These are phyloP conservation scores for Phania funesta DNA, from an alignment of 2,888 invertebrate species.

Conservation along the genomic window DNA sequence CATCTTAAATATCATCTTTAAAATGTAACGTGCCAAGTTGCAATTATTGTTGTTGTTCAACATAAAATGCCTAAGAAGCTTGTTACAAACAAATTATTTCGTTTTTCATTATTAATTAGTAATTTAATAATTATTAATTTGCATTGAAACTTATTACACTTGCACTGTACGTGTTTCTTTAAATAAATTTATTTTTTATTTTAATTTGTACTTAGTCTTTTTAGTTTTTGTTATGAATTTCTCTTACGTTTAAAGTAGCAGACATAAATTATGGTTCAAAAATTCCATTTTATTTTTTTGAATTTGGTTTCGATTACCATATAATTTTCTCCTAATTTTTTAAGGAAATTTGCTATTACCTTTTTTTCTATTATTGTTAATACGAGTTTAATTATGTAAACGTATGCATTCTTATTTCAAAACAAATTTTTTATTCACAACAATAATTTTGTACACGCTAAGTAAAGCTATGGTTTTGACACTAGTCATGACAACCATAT, in stretches of 20 bases:
- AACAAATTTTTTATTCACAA: too few species aligned
- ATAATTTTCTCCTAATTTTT: slow-evolving; percentile 1
- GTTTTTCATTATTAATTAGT: too few species aligned
- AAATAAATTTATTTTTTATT: too few species aligned
- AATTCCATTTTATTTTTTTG: slow-evolving; percentile 23
- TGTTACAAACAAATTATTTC: too few species aligned
- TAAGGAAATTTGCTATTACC: background rate
- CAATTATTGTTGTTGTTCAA: slow-evolving; percentile 14
- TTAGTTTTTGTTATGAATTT: background rate
- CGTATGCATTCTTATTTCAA: too few species aligned
- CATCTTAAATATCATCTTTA: slow-evolving; percentile 17
- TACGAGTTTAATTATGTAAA: background rate
- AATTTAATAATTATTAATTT: too few species aligned
- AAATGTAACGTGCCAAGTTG: slow-evolving; percentile 39
- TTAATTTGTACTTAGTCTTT: too few species aligned
- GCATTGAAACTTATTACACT: too few species aligned
- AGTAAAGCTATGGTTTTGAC: too few species aligned
- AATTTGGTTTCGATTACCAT: slow-evolving; percentile 40
- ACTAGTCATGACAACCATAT: too few species aligned
- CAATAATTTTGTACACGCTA: too few species aligned
- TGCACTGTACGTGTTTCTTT: too few species aligned
- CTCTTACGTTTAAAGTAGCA: slow-evolving; percentile 39
- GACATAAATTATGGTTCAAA: slow-evolving; percentile 35
- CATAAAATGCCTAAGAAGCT: slow-evolving; percentile 11
- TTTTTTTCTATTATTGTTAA: background rate